Evolutionary conservation across 1,140 invertebrate species (phyloP), one percentile per base, ranked within the genome.

Genomic region (Drosophila santomea): DNA sequence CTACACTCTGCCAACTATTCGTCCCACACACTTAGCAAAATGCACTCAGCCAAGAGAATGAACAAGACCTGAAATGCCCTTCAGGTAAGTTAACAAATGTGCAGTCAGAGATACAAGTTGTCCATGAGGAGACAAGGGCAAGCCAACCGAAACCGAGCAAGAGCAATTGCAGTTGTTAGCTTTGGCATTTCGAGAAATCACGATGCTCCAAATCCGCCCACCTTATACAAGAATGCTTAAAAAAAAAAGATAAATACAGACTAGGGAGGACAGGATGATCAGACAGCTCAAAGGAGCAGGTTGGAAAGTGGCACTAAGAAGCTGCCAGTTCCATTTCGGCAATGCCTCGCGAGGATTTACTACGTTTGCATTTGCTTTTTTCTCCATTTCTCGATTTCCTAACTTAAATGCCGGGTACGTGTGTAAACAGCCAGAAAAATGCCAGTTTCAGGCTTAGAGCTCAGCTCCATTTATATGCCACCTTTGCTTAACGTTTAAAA

Each of bases 11-110:
- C 39, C 67, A 45, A 72, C 80, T 71, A 17, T 32, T 59, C 38
- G 28, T 54, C 43, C 15, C 17, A 32, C 51, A 47, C 78, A 52
- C 64, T 52, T 55, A 59, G 54, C 63, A 62, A 76, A 62, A 38
- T 76, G 63, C 74, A 77, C 74, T 68, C 63, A 77, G 45, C 38
- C 57, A 60, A 68, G 72, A 66, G 69, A 75, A 85, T 63, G 56
- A 56, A 68, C 64, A 77, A 77, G 55, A 62, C 77, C 67, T 84
- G 82, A 86, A 82, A 81, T 82, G 79, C 83, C 84, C 85, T 84
- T 88, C 84, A 88, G 84, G 84, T 88, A 80, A 90, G 84, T 90
- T 89, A 88, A 88, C 86, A 89, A 88, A 88, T 88, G 84, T 84
- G 85, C 84, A 90, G 85, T 88, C 84, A 88, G 72, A 89, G 80